These are phyloP conservation scores for Acropternis orthonyx DNA, from an alignment of 2,797 vertebrate genomes.

Conservation along the genomic window DNA sequence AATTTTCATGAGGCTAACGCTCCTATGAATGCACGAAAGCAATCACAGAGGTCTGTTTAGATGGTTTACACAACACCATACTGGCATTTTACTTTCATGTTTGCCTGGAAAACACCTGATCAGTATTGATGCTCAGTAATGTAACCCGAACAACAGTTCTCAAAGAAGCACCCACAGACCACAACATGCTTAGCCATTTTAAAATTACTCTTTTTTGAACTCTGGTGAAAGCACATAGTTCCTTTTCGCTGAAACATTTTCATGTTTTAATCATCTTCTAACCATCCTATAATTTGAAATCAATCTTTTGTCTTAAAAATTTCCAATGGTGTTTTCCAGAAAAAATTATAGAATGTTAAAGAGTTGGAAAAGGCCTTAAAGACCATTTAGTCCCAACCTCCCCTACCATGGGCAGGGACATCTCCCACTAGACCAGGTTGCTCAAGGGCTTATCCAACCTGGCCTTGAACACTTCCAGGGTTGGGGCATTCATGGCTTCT, in stretches of 20 bases:
- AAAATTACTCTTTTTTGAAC: neutral
- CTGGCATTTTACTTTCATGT: neutral
- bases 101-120: neutral
- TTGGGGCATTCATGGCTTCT: neutral
- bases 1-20: conserved; percentile 29
- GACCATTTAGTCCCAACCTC: neutral
- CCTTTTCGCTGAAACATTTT: neutral
- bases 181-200: neutral
- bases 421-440: neutral
- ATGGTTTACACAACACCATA: neutral
- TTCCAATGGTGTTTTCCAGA: rapidly evolving
- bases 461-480: neutral
- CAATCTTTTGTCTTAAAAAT: neutral
- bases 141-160: neutral
- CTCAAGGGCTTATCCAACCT: neutral
- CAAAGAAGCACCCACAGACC: neutral
- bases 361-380: neutral
- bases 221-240: neutral
- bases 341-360: neutral
- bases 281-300: neutral
- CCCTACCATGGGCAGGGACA: neutral
- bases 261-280: neutral
- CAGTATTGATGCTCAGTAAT: neutral
- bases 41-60: neutral
- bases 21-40: neutral